These are phyloP conservation scores for Drosophila robusta DNA, from an alignment of 2,888 invertebrate genomes.

Conservation along the genomic window DNA sequence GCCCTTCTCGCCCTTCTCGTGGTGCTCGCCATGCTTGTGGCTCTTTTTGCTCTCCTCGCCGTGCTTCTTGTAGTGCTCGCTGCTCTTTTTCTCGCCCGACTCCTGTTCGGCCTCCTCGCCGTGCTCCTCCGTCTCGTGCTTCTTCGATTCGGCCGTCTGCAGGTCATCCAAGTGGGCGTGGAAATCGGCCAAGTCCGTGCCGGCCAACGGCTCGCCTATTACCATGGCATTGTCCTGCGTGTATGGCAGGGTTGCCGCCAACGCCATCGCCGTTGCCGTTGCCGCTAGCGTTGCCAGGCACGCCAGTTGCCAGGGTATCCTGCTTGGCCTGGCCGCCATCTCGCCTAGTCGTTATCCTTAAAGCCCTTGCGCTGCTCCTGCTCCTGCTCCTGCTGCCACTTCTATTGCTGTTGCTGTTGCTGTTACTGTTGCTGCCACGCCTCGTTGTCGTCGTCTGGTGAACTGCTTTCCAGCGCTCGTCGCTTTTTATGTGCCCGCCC, in stretches of 20 bases:
- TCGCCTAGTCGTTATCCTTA: conserved; percentile 34
- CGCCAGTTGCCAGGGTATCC: conserved; percentile 62
- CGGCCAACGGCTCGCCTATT: conserved; percentile 52
- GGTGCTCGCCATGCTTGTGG: conserved; percentile 89
- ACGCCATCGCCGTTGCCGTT: conserved; percentile 37
- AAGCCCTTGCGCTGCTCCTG: conserved; percentile 43
- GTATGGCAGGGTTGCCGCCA: conserved; percentile 43
- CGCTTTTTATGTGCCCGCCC: conserved; percentile 61
- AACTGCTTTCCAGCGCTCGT: conserved; percentile 39
- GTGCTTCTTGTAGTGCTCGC: conserved; percentile 88
- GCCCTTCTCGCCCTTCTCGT: conserved; percentile 89
- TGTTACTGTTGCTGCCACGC: conserved; percentile 58
- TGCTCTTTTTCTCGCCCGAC: conserved; percentile 89
- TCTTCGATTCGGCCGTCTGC: conserved; percentile 82
- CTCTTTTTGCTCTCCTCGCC: conserved; percentile 90
- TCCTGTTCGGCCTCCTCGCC: conserved; percentile 86
- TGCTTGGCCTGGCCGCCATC: conserved; percentile 36
- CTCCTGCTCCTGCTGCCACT: conserved; percentile 9
- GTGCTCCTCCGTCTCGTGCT: conserved; percentile 77
- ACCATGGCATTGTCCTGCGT: conserved; percentile 59
- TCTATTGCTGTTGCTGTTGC: conserved; percentile 27
- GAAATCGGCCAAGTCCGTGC: conserved; percentile 53
- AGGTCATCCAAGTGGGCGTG: conserved; percentile 75
- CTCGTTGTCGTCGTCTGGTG: conserved; percentile 65
- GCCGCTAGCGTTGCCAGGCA: conserved; percentile 58